Evolutionary conservation across 1,140 invertebrate species (phyloP), one percentile per base, ranked within the genome.

Genomic region (Drosophila ironensis): DNA sequence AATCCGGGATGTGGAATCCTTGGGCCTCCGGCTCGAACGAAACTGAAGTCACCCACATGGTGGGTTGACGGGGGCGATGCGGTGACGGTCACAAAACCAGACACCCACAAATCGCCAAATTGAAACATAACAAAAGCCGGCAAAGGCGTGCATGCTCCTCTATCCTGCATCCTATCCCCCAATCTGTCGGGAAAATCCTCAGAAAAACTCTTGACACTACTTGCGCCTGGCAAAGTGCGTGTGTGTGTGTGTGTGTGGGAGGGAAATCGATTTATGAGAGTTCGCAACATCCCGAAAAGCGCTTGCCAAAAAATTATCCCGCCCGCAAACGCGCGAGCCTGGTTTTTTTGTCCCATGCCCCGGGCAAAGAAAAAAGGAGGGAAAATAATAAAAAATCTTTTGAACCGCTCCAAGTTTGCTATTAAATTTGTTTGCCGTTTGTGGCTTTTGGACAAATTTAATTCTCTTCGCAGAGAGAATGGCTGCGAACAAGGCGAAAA

Each of bases 91-190:
- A 33, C 52, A n/a, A 28, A 64, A 59, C 52, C 63, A 59, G 48
- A 44, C 38, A 11, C 24, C 44, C 67, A 27, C 44, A 75, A 61
- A 60, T 24, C 52, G 57, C 30, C 38, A 81, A 75, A 80, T 80
- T 81, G 78, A 80, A 81, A 81, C 75, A 80, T 70, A 80, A 80
- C 76, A 80, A 80, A 71, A 64, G 64, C 35, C 42, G 57, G 38
- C 41, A 37, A 70, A 54, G 54, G 54, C 52, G 33, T 24, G 12
- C 33, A 25, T 11, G 7, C 40, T 25, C 8, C 24, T 19, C 16
- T 20, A 33, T 46, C 25, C 51, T 14, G 28, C 2, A 33, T n/a
- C n/a, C n/a, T n/a, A n/a, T n/a, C n/a, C n/a, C n/a, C n/a, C n/a
- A n/a, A n/a, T n/a, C n/a, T n/a, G n/a, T n/a, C n/a, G n/a, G 33